Conservation (phyloP, 2,888 invertebrate genomes). For the Auanema sp. region DNA sequence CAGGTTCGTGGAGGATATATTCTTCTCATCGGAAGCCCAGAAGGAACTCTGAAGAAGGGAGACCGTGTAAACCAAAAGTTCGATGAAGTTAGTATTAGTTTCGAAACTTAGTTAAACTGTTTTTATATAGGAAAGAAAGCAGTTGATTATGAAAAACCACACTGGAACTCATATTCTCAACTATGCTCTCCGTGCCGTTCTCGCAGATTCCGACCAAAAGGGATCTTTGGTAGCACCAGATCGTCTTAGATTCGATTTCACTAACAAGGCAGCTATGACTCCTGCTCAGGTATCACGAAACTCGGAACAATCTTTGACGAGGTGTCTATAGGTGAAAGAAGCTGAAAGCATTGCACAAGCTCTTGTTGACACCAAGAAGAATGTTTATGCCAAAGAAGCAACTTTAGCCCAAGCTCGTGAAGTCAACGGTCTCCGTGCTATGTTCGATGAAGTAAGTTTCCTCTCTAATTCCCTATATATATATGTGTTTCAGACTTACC, state of each 20-base stretch:
- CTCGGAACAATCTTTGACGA: background rate
- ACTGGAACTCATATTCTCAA: conserved; percentile 96
- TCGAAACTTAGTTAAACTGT: background rate
- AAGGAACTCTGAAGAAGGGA: conserved; percentile 80
- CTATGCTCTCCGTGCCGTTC: conserved; percentile 84
- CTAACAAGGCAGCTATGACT: conserved; percentile 86
- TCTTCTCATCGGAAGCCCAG: conserved; percentile 86
- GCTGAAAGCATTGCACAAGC: conserved; percentile 80
- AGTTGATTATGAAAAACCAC: conserved; percentile 96
- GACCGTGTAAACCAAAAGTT: conserved; percentile 81
- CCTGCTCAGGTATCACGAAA: conserved; percentile 75
- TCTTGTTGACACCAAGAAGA: conserved; percentile 77
- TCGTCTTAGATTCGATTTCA: conserved; percentile 93
- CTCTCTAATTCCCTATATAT: too few species aligned
- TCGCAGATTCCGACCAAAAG: conserved; percentile 68
- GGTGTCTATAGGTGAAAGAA: conserved; percentile 65
- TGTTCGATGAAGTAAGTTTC: conserved; percentile 81
- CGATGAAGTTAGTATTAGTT: conserved; percentile 71
- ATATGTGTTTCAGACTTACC: conserved; percentile 75
- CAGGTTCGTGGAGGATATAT: conserved; percentile 95
- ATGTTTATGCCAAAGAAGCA: conserved; percentile 85
- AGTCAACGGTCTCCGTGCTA: conserved; percentile 88
- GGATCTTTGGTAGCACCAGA: conserved; percentile 97
- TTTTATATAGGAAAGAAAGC: conserved; percentile 73
- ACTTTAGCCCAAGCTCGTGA: conserved; percentile 83